phyloP scores from a whole-genome alignment of 2,113 vertebrate species.

The Tor tambroides region DNA sequence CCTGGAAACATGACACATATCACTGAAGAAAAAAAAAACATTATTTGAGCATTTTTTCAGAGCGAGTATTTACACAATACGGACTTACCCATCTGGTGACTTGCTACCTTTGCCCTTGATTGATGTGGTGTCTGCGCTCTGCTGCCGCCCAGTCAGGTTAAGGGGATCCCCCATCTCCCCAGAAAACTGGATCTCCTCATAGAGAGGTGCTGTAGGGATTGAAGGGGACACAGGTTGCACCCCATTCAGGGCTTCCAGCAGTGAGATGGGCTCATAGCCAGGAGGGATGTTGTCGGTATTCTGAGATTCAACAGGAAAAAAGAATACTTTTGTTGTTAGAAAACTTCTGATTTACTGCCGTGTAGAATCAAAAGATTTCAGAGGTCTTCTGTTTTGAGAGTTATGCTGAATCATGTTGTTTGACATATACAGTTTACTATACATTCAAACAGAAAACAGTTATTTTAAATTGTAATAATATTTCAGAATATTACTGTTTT shows the following conservation, averaged over 20 bases:
- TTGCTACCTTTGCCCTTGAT: conserved; percentile 81
- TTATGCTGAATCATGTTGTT: too few species aligned
- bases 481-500: neutral
- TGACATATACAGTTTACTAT: neutral
- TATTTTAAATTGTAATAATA: neutral
- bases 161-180: conserved; percentile 77
- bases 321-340: rapidly evolving
- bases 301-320: conserved; percentile 60
- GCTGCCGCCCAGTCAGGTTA: conserved; percentile 70
- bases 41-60: neutral
- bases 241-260: conserved; percentile 86
- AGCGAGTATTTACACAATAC: neutral
- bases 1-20: conserved; percentile 63
- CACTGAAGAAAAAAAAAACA: neutral
- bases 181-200: conserved; percentile 83
- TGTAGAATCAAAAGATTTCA: neutral
- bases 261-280: conserved; percentile 86
- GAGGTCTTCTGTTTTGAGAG: neutral
- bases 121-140: conserved; percentile 71
- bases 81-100: conserved; percentile 84
- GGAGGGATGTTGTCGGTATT: conserved; percentile 84
- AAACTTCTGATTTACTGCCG: neutral
- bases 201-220: conserved; percentile 83
- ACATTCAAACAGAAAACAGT: neutral
- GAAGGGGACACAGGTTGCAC: conserved; percentile 78